Evolutionary conservation across 1,140 invertebrate species (phyloP), one percentile per base, ranked within the genome.

Genomic region (Drosophila fuyamai): DNA sequence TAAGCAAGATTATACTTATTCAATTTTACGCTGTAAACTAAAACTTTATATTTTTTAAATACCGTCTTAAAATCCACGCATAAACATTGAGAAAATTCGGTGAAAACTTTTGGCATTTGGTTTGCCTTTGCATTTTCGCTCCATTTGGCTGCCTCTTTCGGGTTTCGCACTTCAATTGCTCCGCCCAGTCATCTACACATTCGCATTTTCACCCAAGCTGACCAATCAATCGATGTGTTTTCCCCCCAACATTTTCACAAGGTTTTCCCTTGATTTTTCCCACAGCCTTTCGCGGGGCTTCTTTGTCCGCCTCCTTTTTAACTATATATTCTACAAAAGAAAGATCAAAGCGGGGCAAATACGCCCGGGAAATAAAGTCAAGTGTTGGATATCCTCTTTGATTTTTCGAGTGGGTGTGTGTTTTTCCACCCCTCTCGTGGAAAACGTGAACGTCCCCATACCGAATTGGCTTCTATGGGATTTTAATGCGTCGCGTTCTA

Each of bases 341-440:
- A 71, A 83, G 81, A 83, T 83, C 81, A 83, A 83, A 83, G 76
- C 63, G 71, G 48, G 13, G 12, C 4, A 67, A 81, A 76, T 81
- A 40, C 75, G 65, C 80, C 60, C 71, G 71, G 76, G 65, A 84
- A 83, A 83, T 79, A 76, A 82, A 81, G 57, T 79, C 80, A 83
- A 83, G 81, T 83, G 74, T 63, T 60, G 56, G 43, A 65, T 51
- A 32, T 70, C 62, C 51, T 70, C 65, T 68, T 68, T 86, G 82
- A 88, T 88, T 82, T 71, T 53, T 82, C 71, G 62, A 88, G 83
- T 88, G 81, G 81, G 72, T 74, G 76, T 35, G 65, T 38, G 40
- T 23, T 36, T n/a, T 35, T 18, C 47, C 18, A 32, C 14, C 5
- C 5, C 35, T 6, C 50, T 44, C 40, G 57, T 63, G 58, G 50